Evolutionary conservation across 2,888 invertebrate species (phyloP).

Genomic region (Aspidiotus destructor): DNA sequence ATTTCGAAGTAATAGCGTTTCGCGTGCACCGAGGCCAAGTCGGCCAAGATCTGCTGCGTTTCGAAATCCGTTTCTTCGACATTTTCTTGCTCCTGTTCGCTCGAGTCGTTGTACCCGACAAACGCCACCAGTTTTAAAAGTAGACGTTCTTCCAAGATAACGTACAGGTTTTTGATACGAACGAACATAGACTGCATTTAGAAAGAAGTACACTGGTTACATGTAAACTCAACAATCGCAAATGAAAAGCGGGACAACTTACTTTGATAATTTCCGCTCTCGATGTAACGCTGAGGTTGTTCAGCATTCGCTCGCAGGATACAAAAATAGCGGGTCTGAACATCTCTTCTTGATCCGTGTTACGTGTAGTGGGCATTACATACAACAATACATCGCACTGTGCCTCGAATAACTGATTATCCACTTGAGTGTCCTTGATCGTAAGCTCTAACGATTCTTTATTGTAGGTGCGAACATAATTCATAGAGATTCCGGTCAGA

Average conservation of each 20-base stretch:
- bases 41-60: constrained; percentile 65
- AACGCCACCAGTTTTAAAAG: constrained; percentile 57
- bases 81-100: constrained; percentile 49
- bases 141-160: constrained; percentile 79
- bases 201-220: constrained; percentile 7
- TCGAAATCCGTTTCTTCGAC: constrained; percentile 70
- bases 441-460: constrained; percentile 57
- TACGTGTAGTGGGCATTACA: constrained; percentile 49
- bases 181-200: constrained; percentile 59
- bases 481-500: constrained; percentile 55
- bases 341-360: constrained; percentile 44
- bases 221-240: not conserved
- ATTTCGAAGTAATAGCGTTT: constrained; percentile 80
- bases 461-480: constrained; percentile 49
- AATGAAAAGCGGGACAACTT: constrained; percentile 30
- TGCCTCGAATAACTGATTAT: constrained; percentile 71
- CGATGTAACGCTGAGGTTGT: constrained; percentile 43
- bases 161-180: constrained; percentile 67
- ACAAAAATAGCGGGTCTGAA: constrained; percentile 65
- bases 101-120: constrained; percentile 43
- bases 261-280: constrained; percentile 82
- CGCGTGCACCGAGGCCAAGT: constrained; percentile 68
- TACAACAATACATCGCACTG: constrained; percentile 76
- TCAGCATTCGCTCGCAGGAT: constrained; percentile 62
- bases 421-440: constrained; percentile 67